A percentile compares a stretch with the other conserved stretches of the same genome.
Conservation (phyloP, 2,888 invertebrate species). For the Cephus pygmeus region DNA sequence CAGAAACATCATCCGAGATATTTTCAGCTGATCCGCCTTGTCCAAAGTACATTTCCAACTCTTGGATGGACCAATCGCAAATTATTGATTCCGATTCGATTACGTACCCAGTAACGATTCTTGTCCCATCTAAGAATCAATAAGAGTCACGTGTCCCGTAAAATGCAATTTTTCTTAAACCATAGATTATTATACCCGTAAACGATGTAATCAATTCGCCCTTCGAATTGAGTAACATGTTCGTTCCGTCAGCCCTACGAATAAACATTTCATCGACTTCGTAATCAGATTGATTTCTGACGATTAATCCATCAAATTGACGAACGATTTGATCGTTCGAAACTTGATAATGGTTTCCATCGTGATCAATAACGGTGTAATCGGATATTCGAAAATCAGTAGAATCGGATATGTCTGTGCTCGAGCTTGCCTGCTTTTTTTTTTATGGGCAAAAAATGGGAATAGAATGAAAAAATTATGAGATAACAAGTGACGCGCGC, state of each 20-base stretch:
- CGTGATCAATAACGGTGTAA: conserved; percentile 49
- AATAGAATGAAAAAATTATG: background rate
- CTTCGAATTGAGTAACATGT: conserved; percentile 46
- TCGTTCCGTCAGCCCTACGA: conserved; percentile 54
- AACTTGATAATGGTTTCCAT: conserved; percentile 52
- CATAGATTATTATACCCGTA: conserved; percentile 39
- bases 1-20: background rate
- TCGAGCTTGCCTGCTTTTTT: background rate
- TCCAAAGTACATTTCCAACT: conserved; percentile 41
- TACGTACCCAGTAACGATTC: conserved; percentile 46
- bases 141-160: background rate
- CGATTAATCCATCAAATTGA: conserved; percentile 53
- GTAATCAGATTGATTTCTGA: conserved; percentile 52
- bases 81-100: conserved; percentile 46
- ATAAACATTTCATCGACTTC: conserved; percentile 54
- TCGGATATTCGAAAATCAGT: background rate
- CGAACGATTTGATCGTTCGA: conserved; percentile 44
- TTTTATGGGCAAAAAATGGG: background rate
- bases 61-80: conserved; percentile 54
- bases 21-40: conserved; percentile 7
- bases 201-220: conserved; percentile 53
- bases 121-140: conserved; percentile 49
- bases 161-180: background rate
- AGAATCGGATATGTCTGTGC: background rate
- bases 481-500: background rate